Evolutionary conservation across 2,888 invertebrate species (phyloP), one percentile per base, ranked within the genome.

Genomic region (Nemoura dubitans): DNA sequence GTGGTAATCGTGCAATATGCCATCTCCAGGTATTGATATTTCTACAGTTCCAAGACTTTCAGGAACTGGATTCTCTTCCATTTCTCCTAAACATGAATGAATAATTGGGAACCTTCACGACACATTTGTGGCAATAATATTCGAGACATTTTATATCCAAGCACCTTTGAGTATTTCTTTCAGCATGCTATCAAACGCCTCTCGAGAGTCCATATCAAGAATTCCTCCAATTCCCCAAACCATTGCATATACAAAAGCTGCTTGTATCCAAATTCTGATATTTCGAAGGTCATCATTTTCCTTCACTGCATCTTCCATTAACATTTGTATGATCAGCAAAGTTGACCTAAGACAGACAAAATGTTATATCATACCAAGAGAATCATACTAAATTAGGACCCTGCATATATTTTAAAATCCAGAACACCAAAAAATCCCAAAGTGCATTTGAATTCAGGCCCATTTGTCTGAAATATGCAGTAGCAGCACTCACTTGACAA

Each of bases 151-250:
- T 6, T 16, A 80, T 59, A 21, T 59, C 21, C 59, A 81, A 1
- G 3, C 14, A 89, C 90, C 90, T 88, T 89, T 89, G 88, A 90
- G 89, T 5, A 91, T 83, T 3, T 89, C 87, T 87, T 92, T 91
- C 88, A 91, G 91, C 90, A 92, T 93, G 0, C 88, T 88, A 89
- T 93, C 93, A 90, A 93, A 93, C 89, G 91, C 91, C 27, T 90
- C 93, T 25, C 97, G 93, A 0, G 97, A 96, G 82, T 95, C 93
- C 0, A 92, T 92, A 90, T 97, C 95, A 43, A 98, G 91, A 86
- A 96, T 94, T 0, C 97, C 97, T 0, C 95, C 98, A 28, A 98
- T 92, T 0, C 97, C 97, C 98, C 98, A 98, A 1, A 96, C 93
- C 83, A 96, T 91, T 0, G 96, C 93, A 90, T 94, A 94, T 89